These are phyloP conservation scores for Gorsachius goisagi DNA, from an alignment of 2,113 vertebrate species.

Conservation along the genomic window DNA sequence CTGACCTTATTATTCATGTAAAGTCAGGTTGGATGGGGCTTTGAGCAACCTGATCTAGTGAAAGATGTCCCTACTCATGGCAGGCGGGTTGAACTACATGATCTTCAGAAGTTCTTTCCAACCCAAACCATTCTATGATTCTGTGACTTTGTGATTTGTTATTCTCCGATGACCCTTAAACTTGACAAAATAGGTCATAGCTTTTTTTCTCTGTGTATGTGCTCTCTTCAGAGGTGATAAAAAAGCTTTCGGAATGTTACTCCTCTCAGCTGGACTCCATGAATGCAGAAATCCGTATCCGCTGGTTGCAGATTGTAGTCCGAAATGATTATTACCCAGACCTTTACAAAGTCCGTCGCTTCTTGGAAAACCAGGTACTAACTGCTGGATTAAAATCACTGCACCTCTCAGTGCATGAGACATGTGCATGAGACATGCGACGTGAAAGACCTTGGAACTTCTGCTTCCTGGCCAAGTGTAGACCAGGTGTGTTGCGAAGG, in stretches of 20 bases:
- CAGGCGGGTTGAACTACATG: neutral
- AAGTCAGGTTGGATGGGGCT: neutral
- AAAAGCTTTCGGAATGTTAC: slow-evolving; percentile 84
- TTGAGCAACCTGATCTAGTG: neutral
- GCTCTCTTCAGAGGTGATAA: slow-evolving; percentile 84
- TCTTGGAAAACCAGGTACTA: slow-evolving; percentile 91
- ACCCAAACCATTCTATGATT: neutral
- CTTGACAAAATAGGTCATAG: neutral
- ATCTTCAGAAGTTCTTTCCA: neutral
- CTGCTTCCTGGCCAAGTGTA: slow-evolving; percentile 65
- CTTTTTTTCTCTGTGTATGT: neutral
- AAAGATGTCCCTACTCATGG: neutral
- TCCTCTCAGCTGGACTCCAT: slow-evolving; percentile 88
- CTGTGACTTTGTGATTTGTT: neutral
- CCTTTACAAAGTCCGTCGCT: slow-evolving; percentile 87
- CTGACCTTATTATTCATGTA: neutral
- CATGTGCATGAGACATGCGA: slow-evolving; percentile 64
- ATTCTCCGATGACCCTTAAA: neutral
- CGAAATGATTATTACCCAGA: slow-evolving; percentile 91
- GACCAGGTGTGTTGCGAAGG: slow-evolving; percentile 65
- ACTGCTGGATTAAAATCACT: slow-evolving; percentile 56
- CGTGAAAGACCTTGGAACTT: slow-evolving; percentile 66
- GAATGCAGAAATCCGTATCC: slow-evolving; percentile 94
- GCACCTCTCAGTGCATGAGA: slow-evolving; percentile 62
- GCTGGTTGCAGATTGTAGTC: slow-evolving; percentile 94